These are phyloP conservation scores for Camptogramma bilineatum DNA, from an alignment of 2,888 invertebrate species.

Conservation along the genomic window DNA sequence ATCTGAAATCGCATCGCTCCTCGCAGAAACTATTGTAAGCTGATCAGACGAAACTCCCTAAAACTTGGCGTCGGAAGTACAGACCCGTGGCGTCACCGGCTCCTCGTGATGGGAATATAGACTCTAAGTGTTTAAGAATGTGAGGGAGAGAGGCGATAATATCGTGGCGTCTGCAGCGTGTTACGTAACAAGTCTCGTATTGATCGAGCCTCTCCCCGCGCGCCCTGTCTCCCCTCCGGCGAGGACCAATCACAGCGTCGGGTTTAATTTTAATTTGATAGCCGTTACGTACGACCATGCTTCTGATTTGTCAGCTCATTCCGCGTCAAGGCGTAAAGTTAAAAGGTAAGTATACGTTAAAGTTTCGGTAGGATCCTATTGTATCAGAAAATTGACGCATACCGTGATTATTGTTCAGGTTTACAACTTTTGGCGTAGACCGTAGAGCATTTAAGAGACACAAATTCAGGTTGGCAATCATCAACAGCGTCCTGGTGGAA, in stretches of 20 bases:
- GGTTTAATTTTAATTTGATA: slow-evolving; percentile 82
- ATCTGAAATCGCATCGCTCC: slow-evolving; percentile 30
- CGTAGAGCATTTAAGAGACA: slow-evolving; percentile 1
- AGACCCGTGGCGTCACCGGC: slow-evolving; percentile 46
- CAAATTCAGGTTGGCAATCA: slow-evolving; percentile 1
- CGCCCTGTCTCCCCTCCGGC: slow-evolving; percentile 48
- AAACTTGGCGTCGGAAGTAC: slow-evolving; percentile 47
- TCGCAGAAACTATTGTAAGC: slow-evolving; percentile 48
- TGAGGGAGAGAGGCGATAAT: slow-evolving; percentile 45
- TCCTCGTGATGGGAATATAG: slow-evolving; percentile 39
- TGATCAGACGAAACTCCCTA: slow-evolving; percentile 46
- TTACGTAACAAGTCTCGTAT: slow-evolving; percentile 77
- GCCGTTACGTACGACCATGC: slow-evolving; percentile 62
- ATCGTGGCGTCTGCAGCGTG: slow-evolving; percentile 45
- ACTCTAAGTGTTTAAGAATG: slow-evolving; percentile 33
- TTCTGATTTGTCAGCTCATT: slow-evolving; percentile 73
- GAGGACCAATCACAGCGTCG: slow-evolving; percentile 66
- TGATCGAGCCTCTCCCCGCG: slow-evolving; percentile 65
- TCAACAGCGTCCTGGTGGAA: neutral
- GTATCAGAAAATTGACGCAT: slow-evolving; percentile 7
- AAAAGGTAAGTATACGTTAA: slow-evolving; percentile 40
- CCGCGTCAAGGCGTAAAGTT: slow-evolving; percentile 57
- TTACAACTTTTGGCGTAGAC: neutral
- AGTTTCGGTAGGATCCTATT: slow-evolving; percentile 4
- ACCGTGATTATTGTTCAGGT: neutral